A percentile compares a stretch with the other conserved stretches of the same genome.
These are phyloP conservation scores for Butorides virescens DNA, from an alignment of 2,113 vertebrate genomes.

Conservation along the genomic window DNA sequence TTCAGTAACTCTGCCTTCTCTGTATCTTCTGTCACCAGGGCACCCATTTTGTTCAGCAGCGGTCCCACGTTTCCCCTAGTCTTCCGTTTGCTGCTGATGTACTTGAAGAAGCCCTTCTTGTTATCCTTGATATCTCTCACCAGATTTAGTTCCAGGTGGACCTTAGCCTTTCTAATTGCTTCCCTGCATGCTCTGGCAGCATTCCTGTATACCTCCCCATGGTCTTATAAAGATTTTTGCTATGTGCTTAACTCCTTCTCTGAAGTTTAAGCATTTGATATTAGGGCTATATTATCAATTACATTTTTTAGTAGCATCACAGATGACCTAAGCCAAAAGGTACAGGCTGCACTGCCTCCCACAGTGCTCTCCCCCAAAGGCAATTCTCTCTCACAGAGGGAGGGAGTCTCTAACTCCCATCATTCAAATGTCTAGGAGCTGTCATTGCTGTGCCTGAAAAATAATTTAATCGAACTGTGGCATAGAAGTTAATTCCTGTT, in stretches of 20 bases:
- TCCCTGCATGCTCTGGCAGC: too few species aligned
- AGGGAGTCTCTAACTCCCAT: background rate
- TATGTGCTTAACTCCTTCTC: background rate
- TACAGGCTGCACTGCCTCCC: background rate
- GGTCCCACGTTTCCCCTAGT: too few species aligned
- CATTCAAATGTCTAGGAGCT: background rate
- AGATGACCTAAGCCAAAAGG: background rate
- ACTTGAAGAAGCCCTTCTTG: too few species aligned
- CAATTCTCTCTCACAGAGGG: background rate
- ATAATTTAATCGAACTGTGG: background rate
- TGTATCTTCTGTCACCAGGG: too few species aligned
- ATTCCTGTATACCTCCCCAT: too few species aligned
- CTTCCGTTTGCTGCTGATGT: too few species aligned
- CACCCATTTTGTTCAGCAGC: too few species aligned
- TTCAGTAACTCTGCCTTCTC: too few species aligned
- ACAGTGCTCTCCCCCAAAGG: fast-evolving
- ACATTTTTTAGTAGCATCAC: background rate
- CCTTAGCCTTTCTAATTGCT: too few species aligned
- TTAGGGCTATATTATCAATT: background rate
- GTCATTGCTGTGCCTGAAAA: background rate
- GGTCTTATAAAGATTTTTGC: background rate
- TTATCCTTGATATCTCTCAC: too few species aligned
- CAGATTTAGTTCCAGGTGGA: too few species aligned
- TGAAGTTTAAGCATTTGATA: background rate
- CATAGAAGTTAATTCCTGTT: background rate